Percentiles rank a stretch among this genome's conserved stretches.
Evolutionary conservation across 2,888 invertebrate species (phyloP).

Genomic region (Adineta ricciae): DNA sequence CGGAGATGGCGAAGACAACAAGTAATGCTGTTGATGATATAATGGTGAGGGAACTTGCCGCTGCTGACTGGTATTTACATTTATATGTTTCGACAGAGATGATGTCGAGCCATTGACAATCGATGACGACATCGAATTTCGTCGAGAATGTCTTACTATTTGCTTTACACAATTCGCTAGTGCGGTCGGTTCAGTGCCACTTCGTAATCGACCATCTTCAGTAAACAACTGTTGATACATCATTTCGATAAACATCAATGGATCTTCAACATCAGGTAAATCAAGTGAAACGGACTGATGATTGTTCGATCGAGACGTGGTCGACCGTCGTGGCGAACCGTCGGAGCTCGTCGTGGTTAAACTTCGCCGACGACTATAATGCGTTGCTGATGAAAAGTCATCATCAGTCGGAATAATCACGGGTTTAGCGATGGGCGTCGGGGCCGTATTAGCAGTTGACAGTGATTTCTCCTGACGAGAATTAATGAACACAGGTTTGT

Average conservation of each 20-base stretch:
- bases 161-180: background rate
- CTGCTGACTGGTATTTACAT: background rate
- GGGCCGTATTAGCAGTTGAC: background rate
- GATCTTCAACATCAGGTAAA: slow-evolving; percentile 4
- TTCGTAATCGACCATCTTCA: background rate
- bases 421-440: background rate
- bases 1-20: too few species aligned
- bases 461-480: background rate
- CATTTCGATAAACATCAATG: background rate
- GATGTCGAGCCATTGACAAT: background rate
- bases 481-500: slow-evolving; percentile 8
- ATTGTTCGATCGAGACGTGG: background rate
- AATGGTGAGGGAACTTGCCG: background rate
- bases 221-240: background rate
- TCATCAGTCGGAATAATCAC: background rate
- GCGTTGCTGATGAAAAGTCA: background rate
- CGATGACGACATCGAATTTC: background rate
- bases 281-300: background rate
- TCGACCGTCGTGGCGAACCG: background rate
- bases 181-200: background rate
- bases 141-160: background rate
- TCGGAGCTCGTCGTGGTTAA: background rate
- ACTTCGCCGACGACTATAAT: background rate
- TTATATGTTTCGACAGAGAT: background rate
- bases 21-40: background rate